Evolutionary conservation across 2,113 vertebrate genomes (phyloP), one percentile per base, ranked within the genome.

Genomic region (Eurystomus gularis): DNA sequence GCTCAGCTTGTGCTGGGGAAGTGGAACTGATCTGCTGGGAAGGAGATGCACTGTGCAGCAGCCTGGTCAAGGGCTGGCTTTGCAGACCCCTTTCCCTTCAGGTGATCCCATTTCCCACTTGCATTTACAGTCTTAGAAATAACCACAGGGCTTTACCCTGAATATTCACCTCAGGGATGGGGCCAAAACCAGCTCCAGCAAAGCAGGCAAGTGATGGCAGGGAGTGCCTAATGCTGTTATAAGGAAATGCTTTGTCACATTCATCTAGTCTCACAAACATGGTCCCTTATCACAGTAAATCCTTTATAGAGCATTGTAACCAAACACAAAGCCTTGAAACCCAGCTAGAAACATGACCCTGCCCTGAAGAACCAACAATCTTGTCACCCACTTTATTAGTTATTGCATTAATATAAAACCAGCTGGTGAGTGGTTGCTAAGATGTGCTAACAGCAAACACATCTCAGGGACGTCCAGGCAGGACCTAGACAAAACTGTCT

Each of bases 111-210:
- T 37, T 86, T 64, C 49, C 54, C 73, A 42, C 65, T 17, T 1
- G 0, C 9, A 29, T 26, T 46, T 69, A 44, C 54, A 42, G 35
- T 13, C 26, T 79, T 61, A 71, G 65, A 69, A 85, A 61, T 13
- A 28, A 23, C 39, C 11, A 0, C 31, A 9, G 60, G 37, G 37
- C 25, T 44, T 65, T 40, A 44, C 40, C 75, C 51, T 21, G 26
- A 44, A 13, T 10, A 3, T 13, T 52, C 46, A 70, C 31, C 37
- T 48, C 0, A 0, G 31, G n/a, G 57, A 48, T 62, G 71, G 13
- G 33, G 20, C 42, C 80, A 42, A 72, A 37, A 14, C 13, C 26
- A 61, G 35, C 21, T 46, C 57, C 40, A 35, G 72, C 16, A 44
- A 33, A 76, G 42, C 33, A 13, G 69, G 55, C 28, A 37, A 55